These are phyloP conservation scores for Chionis minor DNA, from an alignment of 2,113 vertebrate species.

Conservation along the genomic window DNA sequence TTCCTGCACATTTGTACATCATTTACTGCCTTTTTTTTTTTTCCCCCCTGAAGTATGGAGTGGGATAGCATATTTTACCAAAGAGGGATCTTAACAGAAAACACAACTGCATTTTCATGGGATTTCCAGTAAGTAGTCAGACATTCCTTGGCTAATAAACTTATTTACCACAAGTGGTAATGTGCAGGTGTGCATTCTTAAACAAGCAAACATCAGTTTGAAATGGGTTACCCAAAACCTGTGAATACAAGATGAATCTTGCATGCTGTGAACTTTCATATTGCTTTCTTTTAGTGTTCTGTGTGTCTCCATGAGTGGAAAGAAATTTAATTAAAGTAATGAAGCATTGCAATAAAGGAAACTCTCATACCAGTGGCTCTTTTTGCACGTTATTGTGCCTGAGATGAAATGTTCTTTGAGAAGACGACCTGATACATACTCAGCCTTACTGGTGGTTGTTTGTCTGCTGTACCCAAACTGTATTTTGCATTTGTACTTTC, in stretches of 20 bases:
- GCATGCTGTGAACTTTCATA: background rate
- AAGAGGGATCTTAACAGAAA: constrained; percentile 52
- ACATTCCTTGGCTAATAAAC: constrained; percentile 67
- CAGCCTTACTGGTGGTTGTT: background rate
- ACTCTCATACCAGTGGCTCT: background rate
- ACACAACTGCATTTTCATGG: constrained; percentile 4
- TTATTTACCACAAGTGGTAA: constrained; percentile 59
- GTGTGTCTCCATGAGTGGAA: background rate
- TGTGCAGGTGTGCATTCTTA: constrained; percentile 69
- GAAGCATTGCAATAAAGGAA: background rate
- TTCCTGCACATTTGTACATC: background rate
- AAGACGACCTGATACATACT: background rate
- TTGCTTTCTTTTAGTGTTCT: background rate
- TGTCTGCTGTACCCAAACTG: background rate
- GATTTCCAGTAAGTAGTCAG: constrained; percentile 64
- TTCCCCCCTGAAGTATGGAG: background rate
- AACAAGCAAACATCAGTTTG: constrained; percentile 48
- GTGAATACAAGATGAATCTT: constrained; percentile 32
- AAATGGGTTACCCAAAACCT: constrained; percentile 28
- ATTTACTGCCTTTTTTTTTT: background rate
- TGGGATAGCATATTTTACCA: constrained; percentile 21
- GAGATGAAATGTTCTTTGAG: background rate
- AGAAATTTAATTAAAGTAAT: background rate
- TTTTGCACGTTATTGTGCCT: background rate
- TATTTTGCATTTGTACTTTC: background rate